Evolutionary conservation across 2,888 invertebrate species (phyloP).

Genomic region (Trichogramma dendrolimi): DNA sequence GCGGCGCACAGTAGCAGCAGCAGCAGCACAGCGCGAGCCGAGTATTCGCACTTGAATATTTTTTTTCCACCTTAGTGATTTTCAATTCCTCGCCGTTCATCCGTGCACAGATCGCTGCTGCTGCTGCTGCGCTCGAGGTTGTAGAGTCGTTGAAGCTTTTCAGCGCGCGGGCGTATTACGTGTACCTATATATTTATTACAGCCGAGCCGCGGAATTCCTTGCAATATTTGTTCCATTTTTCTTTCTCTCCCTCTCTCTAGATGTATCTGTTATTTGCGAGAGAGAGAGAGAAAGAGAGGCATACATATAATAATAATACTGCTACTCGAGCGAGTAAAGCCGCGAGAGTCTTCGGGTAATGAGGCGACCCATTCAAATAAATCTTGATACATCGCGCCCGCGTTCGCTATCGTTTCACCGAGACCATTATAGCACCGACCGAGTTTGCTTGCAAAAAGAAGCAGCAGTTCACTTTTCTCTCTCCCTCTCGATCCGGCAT

Average conservation of each 20-base stretch:
- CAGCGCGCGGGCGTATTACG: no score
- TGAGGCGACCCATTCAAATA: conserved; percentile 51
- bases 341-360: conserved; percentile 37
- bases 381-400: conserved; percentile 46
- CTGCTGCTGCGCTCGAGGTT: conserved; percentile 37
- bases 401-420: conserved; percentile 40
- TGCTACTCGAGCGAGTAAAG: no score
- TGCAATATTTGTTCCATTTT: no score
- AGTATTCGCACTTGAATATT: no score
- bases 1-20: no score
- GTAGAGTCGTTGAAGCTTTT: conserved; percentile 38
- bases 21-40: no score
- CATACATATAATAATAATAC: no score
- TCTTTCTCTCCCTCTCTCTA: background rate
- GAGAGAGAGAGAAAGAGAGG: background rate
- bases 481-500: conserved; percentile 23
- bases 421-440: conserved; percentile 39
- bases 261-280: background rate
- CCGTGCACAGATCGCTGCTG: conserved; percentile 24
- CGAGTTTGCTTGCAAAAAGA: conserved; percentile 26
- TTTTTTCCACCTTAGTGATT: no score
- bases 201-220: no score
- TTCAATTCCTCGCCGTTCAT: no score
- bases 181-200: no score
- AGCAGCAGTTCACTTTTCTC: conserved; percentile 19